A percentile compares a stretch with the other conserved stretches of the same genome.
phyloP scores from a whole-genome alignment of 2,797 vertebrate genomes.

The Myripristis murdjan region DNA sequence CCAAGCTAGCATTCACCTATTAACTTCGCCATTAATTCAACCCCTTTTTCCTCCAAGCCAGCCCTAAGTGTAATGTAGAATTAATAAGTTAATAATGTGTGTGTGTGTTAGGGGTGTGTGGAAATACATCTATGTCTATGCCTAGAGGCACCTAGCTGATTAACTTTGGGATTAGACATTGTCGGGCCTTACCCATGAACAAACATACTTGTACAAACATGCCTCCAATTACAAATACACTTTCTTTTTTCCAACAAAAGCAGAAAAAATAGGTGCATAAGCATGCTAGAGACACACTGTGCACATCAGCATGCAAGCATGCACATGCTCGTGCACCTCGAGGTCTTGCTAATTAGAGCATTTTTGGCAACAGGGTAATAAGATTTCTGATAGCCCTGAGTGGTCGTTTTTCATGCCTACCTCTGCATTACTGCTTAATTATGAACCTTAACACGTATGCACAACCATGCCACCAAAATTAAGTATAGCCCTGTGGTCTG shows the following conservation, averaged over 20 bases:
- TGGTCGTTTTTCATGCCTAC: conserved; percentile 24
- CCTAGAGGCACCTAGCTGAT: conserved; percentile 36
- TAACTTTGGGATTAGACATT: conserved; percentile 38
- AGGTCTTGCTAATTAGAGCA: conserved; percentile 44
- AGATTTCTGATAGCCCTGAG: conserved; percentile 27
- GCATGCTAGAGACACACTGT: conserved; percentile 12
- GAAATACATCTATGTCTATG: conserved; percentile 24
- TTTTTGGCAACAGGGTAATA: conserved; percentile 46
- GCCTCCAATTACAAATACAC: neutral
- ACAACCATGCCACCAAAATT: neutral
- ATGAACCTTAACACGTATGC: conserved; percentile 10
- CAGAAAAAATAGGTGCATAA: neutral
- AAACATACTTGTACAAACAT: neutral
- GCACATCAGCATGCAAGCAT: conserved; percentile 19
- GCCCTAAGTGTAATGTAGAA: conserved; percentile 26
- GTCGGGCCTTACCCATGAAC: conserved; percentile 11
- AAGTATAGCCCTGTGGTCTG: too few relatives aligned
- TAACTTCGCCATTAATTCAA: too few relatives aligned
- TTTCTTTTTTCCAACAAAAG: neutral
- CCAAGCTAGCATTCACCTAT: neutral
- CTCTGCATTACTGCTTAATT: conserved; percentile 26
- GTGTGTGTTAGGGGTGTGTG: conserved; percentile 24
- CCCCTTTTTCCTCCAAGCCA: neutral
- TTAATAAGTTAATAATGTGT: conserved; percentile 42
- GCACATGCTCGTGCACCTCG: conserved; percentile 11